phyloP scores from a whole-genome alignment of 2,113 vertebrate genomes.

The Odontesthes bonariensis region DNA sequence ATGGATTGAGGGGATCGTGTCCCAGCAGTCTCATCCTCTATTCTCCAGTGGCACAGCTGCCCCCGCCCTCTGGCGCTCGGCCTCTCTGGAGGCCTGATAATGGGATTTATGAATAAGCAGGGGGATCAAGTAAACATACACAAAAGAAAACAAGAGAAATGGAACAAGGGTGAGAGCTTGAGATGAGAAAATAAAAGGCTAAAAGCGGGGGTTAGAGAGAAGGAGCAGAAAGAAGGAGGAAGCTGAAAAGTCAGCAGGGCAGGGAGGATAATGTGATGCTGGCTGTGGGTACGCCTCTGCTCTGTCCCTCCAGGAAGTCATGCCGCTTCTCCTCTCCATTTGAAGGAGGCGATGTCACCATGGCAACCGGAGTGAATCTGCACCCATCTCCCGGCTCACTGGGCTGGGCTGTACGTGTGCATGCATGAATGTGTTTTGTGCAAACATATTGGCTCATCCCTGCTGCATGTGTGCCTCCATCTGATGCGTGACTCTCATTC shows the following conservation, averaged over 20 bases:
- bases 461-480: conserved; percentile 37
- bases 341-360: conserved; percentile 77
- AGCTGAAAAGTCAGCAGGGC: conserved; percentile 17
- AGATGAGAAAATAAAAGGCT: conserved; percentile 10
- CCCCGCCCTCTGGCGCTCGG: conserved; percentile 7
- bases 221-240: conserved; percentile 4
- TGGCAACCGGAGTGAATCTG: conserved; percentile 79
- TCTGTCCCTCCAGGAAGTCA: conserved; percentile 78
- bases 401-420: conserved; percentile 50
- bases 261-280: conserved; percentile 35
- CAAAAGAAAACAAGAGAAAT: conserved; percentile 20
- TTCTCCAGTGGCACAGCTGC: conserved; percentile 12
- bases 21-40: conserved; percentile 10
- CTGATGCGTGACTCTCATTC: conserved; percentile 53
- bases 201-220: not conserved
- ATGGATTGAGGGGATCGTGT: conserved; percentile 42
- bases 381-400: conserved; percentile 51
- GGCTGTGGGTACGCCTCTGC: conserved; percentile 50
- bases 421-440: conserved; percentile 55
- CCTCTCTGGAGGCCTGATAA: conserved; percentile 23
- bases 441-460: conserved; percentile 33
- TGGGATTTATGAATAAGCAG: conserved; percentile 28
- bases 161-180: not conserved
- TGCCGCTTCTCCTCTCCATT: conserved; percentile 71
- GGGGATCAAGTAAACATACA: conserved; percentile 28